These are phyloP conservation scores for Ciconia nigra DNA, from an alignment of 2,797 vertebrate species.

Conservation along the genomic window DNA sequence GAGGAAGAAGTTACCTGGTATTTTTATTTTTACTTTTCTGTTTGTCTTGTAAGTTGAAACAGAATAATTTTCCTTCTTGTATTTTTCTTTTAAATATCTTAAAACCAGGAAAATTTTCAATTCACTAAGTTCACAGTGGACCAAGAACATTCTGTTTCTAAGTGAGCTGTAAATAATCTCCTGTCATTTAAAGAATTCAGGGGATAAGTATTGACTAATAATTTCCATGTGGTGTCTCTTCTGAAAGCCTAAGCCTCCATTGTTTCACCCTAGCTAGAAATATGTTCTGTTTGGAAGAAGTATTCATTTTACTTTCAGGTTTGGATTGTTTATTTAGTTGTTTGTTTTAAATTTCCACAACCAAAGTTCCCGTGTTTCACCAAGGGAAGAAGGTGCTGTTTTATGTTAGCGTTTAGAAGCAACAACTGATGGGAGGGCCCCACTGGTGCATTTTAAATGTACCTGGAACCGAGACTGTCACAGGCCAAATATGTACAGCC, in stretches of 20 bases:
- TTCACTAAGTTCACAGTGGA: not conserved
- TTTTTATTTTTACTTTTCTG: not conserved
- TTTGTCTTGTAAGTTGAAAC: not conserved
- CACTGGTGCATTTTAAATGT: not conserved
- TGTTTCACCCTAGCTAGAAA: not conserved
- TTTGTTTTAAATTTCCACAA: not conserved
- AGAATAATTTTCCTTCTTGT: not conserved
- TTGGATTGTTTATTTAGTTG: not conserved
- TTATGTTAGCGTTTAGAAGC: not conserved
- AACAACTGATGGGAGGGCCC: not conserved
- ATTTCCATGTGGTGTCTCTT: not conserved
- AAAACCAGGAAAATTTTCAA: not conserved
- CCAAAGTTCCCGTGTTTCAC: slow-evolving; percentile 46
- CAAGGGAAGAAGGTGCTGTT: slow-evolving; percentile 42
- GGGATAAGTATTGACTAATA: not conserved
- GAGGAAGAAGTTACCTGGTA: not conserved
- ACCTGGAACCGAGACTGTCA: not conserved
- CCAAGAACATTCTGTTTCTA: not conserved
- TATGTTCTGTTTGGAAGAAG: not conserved
- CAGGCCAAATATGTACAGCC: not conserved
- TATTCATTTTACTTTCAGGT: not conserved
- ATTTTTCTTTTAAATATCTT: not conserved
- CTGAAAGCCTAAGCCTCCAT: not conserved
- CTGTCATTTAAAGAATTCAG: not conserved
- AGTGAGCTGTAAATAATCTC: slow-evolving; percentile 9